Evolutionary conservation across 2,888 invertebrate genomes (phyloP).

Genomic region (Euproctis similis): DNA sequence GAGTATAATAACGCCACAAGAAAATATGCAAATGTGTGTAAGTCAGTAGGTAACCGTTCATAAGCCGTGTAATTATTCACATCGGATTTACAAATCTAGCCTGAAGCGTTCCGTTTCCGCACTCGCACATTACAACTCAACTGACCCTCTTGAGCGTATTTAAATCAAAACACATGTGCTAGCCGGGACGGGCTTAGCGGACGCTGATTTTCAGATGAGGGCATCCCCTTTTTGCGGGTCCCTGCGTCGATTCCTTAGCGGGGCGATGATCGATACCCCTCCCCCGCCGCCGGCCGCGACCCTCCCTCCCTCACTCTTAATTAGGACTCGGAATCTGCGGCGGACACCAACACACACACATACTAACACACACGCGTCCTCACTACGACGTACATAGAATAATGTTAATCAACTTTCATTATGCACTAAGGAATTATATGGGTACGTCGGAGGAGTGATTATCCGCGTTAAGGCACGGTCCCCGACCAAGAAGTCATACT

Average conservation of each 20-base stretch:
- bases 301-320: constrained; percentile 83
- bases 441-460: constrained; percentile 75
- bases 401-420: constrained; percentile 77
- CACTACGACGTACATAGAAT: constrained; percentile 38
- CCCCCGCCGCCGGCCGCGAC: constrained; percentile 60
- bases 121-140: constrained; percentile 58
- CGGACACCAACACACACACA: constrained; percentile 80
- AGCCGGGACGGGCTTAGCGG: constrained; percentile 67
- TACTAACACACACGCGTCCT: constrained; percentile 13
- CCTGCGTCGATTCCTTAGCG: constrained; percentile 74
- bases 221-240: constrained; percentile 73
- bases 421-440: constrained; percentile 76
- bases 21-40: constrained; percentile 74
- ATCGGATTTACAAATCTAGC: constrained; percentile 72
- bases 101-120: constrained; percentile 64
- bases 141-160: constrained; percentile 70
- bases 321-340: constrained; percentile 90
- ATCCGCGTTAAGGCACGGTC: constrained; percentile 65
- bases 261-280: constrained; percentile 72
- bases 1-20: constrained; percentile 61
- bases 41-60: constrained; percentile 73
- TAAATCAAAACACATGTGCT: constrained; percentile 75
- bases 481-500: constrained; percentile 74
- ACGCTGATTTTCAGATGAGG: constrained; percentile 71
- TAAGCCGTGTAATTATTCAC: constrained; percentile 76